Percentiles rank a stretch among this genome's conserved stretches.
These are phyloP conservation scores for Anthopleura sola DNA, from an alignment of 64 coral and sea anemone species.

Conservation along the genomic window DNA sequence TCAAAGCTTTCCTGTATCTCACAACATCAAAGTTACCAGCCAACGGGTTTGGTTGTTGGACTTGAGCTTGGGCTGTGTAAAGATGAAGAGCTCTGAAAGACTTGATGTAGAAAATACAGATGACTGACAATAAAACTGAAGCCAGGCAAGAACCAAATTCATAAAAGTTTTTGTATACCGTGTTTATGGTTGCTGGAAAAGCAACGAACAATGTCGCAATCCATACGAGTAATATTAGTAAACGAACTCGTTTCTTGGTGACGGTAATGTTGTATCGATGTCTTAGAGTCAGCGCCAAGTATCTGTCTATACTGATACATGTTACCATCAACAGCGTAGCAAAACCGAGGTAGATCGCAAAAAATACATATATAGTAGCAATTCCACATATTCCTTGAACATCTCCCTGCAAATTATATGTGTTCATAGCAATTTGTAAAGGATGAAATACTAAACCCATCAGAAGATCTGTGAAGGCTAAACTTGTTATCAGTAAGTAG, in stretches of 20 bases:
- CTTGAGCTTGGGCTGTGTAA: neutral
- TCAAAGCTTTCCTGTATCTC: neutral
- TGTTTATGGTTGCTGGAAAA: neutral
- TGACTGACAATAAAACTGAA: neutral
- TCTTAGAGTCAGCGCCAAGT: neutral
- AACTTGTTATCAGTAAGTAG: neutral
- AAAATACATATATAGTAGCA: neutral
- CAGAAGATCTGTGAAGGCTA: neutral
- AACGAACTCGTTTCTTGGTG: constrained; percentile 10
- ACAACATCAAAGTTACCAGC: neutral
- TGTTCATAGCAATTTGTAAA: neutral
- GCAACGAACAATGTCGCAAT: neutral
- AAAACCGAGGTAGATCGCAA: neutral
- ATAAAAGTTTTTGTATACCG: neutral
- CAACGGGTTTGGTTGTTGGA: neutral
- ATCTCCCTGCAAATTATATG: neutral
- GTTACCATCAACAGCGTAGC: neutral
- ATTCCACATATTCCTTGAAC: neutral
- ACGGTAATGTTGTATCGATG: constrained; percentile 15
- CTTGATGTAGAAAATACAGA: neutral
- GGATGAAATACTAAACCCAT: neutral
- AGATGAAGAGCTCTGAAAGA: neutral
- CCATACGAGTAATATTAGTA: neutral
- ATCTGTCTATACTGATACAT: constrained; percentile 1
- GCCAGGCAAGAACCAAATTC: neutral